Percentiles rank a stretch among this genome's conserved stretches.
These are phyloP conservation scores for Eurois occulta DNA, from an alignment of 2,888 invertebrate genomes.

Conservation along the genomic window DNA sequence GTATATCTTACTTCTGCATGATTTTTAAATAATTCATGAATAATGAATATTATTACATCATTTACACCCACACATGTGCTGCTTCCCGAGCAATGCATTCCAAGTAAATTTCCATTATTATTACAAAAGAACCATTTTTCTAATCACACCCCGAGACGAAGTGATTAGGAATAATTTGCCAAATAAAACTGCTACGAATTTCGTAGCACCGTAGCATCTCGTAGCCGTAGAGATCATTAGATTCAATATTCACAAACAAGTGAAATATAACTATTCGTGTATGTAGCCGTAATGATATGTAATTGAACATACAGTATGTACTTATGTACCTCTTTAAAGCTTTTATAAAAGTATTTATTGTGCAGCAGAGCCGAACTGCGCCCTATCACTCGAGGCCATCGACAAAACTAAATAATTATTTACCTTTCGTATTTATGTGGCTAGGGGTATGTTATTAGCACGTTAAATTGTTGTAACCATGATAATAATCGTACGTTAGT, in stretches of 20 bases:
- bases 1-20: not conserved
- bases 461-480: conserved; percentile 2
- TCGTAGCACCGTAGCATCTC: conserved; percentile 49
- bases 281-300: not conserved
- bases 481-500: not conserved
- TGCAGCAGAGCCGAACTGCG: conserved; percentile 31
- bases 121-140: not conserved
- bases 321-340: conserved; percentile 2
- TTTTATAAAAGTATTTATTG: conserved; percentile 20
- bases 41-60: conserved; percentile 18
- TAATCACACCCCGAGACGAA: not conserved
- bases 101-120: not conserved
- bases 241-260: not conserved
- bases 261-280: not conserved
- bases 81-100: not conserved
- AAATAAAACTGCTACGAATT: conserved; percentile 35
- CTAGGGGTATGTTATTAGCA: conserved; percentile 15
- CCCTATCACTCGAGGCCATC: conserved; percentile 42
- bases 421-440: conserved; percentile 2
- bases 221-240: conserved; percentile 33
- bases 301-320: conserved; percentile 8
- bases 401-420: conserved; percentile 10
- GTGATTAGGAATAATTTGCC: not conserved
- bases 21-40: conserved; percentile 1
- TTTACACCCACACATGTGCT: not conserved